Base-by-base conservation (phyloP, 2,113 vertebrate genomes). In the Raja brachyura region DNA sequence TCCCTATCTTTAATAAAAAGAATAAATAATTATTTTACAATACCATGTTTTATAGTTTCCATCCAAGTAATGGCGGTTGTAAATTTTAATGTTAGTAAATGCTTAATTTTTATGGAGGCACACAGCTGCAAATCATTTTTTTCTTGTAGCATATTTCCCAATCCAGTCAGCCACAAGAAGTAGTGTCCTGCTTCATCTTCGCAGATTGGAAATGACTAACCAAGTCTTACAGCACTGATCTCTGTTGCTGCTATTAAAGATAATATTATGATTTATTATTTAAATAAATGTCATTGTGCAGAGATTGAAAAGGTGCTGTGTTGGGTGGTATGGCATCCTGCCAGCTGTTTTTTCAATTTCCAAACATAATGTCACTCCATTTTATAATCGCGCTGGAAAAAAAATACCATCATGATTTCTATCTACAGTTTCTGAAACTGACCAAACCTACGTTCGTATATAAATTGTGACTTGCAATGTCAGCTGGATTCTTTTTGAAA, bases 21-120 rank as follows among this genome's bases (percentile, higher is more conserved):
- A n/a, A 13, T 18, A 88, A 31, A 31, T 16, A 0, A 88, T 14
- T n/a, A 5, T 86, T 31, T 86, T 61, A 61, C 83, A 16, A 1
- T 25, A 86, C 83, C 31, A 8, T 66, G 28, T 66, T 79, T 61
- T 31, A 61, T 88, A n/a, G 59, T 88, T 66, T 31, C 28, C 83
- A 66, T 66, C 83, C 16, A 63, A 88, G 8, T 28, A 88, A 63
- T 88, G 14, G n/a, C 0, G 6, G 61, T 33, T 59, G 63, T 88
- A 88, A 88, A 88, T 20, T 88, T 63, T 63, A 86, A 86, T 63
- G 83, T 59, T 85, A 28, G 56, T 85, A 61, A 85, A 61, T 54
- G 39, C 48, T 83, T 83, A 54, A 54, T 61, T 85, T 85, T 85
- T 61, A 85, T 85, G 25, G 81, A 5, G 25, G 25, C n/a, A 63